These are phyloP conservation scores for Oryctes rhinoceros DNA, from an alignment of 1,140 invertebrate genomes.

Conservation along the genomic window DNA sequence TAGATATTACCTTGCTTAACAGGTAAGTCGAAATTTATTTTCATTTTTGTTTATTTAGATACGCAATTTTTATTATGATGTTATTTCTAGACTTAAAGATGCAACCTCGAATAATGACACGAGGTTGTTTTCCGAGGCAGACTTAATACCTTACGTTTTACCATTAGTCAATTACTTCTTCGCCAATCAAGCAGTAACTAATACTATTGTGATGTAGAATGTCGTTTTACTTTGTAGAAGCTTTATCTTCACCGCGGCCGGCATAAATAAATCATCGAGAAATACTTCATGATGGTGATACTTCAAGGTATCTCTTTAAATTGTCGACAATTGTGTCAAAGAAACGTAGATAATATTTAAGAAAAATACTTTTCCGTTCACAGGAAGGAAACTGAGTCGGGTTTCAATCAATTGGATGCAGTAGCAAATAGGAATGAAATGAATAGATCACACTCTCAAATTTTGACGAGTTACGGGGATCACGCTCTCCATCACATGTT, in stretches of 20 bases:
- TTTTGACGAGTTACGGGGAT: slow-evolving; percentile 77
- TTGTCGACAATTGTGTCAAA: no score
- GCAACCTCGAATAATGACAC: background rate
- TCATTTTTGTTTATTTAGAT: background rate
- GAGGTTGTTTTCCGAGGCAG: background rate
- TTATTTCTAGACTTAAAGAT: slow-evolving; percentile 6
- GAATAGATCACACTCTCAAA: slow-evolving; percentile 70
- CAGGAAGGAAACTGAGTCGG: slow-evolving; percentile 70
- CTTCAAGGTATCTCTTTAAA: slow-evolving; percentile 62
- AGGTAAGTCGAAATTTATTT: slow-evolving; percentile 10
- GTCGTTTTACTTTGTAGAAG: slow-evolving; percentile 61
- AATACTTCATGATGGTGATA: slow-evolving; percentile 85
- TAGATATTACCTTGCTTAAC: slow-evolving; percentile 45
- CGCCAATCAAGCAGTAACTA: background rate
- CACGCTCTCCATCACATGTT: slow-evolving; percentile 84
- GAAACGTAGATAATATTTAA: no score
- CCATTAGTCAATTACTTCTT: background rate
- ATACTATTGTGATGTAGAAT: background rate
- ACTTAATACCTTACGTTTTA: background rate
- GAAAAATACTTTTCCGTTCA: no score
- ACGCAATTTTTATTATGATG: background rate
- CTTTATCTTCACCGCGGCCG: slow-evolving; percentile 71
- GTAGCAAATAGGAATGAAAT: slow-evolving; percentile 76
- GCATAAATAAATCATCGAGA: slow-evolving; percentile 82
- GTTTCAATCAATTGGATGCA: slow-evolving; percentile 79